Conservation (phyloP, 2,113 vertebrate species). For the Haemorhous mexicanus region DNA sequence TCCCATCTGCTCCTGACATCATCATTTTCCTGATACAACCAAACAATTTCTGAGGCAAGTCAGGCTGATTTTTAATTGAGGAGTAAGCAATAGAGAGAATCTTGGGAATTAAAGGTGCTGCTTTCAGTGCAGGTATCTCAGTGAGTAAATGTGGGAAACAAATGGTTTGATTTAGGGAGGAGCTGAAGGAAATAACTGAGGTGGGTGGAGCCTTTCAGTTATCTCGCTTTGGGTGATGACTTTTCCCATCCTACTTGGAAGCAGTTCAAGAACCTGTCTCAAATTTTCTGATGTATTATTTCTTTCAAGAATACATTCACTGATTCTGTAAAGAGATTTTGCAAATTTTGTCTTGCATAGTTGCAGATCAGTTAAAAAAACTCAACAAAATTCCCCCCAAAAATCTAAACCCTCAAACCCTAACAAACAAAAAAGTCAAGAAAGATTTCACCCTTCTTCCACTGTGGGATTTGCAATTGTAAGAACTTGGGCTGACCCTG, state of each 20-base stretch:
- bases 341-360: neutral
- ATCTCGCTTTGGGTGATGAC: neutral
- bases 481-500: neutral
- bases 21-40: neutral
- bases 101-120: neutral
- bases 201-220: neutral
- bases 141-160: neutral
- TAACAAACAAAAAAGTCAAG: neutral
- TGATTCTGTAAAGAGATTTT: neutral
- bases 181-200: neutral
- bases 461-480: neutral
- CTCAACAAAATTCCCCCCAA: accelerated
- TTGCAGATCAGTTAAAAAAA: neutral
- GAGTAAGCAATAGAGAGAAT: neutral
- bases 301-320: neutral
- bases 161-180: neutral
- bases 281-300: neutral
- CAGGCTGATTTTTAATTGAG: neutral
- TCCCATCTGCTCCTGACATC: neutral
- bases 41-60: neutral
- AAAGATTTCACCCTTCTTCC: neutral
- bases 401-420: neutral
- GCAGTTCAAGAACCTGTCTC: neutral
- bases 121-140: neutral
- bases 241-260: neutral